Base-by-base conservation (phyloP, 2,888 invertebrate species). In the Amphipoea lucens region DNA sequence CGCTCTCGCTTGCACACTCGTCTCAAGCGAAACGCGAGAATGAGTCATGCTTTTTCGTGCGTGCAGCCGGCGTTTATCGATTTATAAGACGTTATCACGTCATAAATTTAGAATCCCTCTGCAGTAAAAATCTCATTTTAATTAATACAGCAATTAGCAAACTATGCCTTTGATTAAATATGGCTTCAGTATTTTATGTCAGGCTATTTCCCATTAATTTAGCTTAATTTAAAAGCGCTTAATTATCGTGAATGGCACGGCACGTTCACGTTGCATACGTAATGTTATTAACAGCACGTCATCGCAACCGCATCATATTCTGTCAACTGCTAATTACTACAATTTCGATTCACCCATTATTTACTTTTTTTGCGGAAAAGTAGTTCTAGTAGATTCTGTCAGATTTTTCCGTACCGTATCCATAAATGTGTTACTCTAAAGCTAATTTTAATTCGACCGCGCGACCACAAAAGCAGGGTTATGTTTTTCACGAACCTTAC, bases 181-280 rank as follows among this genome's bases (percentile, higher is more conserved):
- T 36, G 14, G 54, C 42, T 54, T 45, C 51, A 48, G 60, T 2
- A 76, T 63, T 86, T 69, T 23, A 36, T 54, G 20, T 36, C 36
- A 23, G 17, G 3, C 54, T 54, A 40, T 57, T 36, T 20, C 40
- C 67, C 72, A 73, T 75, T 82, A 62, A 88, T 86, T 85, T 75
- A 72, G 82, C 79, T 87, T 75, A 48, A 79, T 79, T 85, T 76
- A 76, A 85, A 79, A 84, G 85, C 80, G 40, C 67, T 79, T 84
- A 72, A 85, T 87, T 76, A 86, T 66, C 42, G 29, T 20, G n/a
- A 83, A 86, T 84, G 83, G 67, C 80, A 76, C 65, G 83, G 67
- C 80, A 76, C 65, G 66, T 71, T 51, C 60, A 36, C 63, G 68
- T 57, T 84, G 84, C 87, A 83, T 83, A 74, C 54, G 60, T 87